Evolutionary conservation across 2,113 vertebrate species (phyloP), one percentile per base, ranked within the genome.

Genomic region (Guaruba guarouba): DNA sequence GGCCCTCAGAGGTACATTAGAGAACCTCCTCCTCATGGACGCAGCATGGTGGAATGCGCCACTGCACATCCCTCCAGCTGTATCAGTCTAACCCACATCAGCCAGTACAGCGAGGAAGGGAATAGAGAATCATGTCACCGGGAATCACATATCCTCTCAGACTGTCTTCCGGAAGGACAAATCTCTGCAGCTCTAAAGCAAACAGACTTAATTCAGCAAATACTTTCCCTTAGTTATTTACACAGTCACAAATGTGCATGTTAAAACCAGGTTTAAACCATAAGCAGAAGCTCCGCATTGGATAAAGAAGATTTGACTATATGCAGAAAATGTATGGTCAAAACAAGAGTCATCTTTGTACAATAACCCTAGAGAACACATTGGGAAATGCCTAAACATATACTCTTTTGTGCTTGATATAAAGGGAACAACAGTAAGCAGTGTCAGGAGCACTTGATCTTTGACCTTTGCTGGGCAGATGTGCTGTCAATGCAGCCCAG

Each of bases 111-210:
- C 1, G 1, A 71, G 52, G 74, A 59, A 61, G 46, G 57, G 74
- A 52, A 23, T 0, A 13, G 22, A 23, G 39, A 90, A 55, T 5
- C 2, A 0, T 15, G 43, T 46, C 62, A 37, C 70, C 51, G 37
- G 70, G 51, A 87, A 75, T 82, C 79, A 11, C 1, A 1, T n/a
- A 6, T 24, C 82, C 35, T 48, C 33, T 12, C 35, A 84, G 77
- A 69, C 27, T 88, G 86, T 62, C 78, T 73, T 82, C 59, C 54
- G 33, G 33, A 88, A 77, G 76, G 86, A 82, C 75, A 82, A 71
- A 82, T 67, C 59, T 82, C 61, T 82, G 48, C 79, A 82, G 67
- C 71, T 88, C 66, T 55, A 86, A 90, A 90, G 62, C 79, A 71
- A 62, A 70, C 51, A 61, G 48, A 49, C 19, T 68, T 71, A 51